Evolutionary conservation across 2,888 invertebrate species (phyloP).

Genomic region (Drosophila tripunctata): DNA sequence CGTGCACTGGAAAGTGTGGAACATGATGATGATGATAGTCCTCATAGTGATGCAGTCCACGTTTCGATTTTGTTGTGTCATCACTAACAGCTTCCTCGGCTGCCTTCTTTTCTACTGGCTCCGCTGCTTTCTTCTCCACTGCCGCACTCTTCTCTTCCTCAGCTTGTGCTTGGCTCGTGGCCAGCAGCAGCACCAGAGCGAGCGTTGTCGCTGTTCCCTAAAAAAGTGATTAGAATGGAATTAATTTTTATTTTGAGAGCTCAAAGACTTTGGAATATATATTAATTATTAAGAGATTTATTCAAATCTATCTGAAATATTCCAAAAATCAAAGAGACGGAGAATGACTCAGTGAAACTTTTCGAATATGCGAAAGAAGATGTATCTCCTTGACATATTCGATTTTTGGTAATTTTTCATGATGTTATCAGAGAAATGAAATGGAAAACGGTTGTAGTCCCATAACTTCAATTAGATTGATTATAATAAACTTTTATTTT

Average conservation of each 20-base stretch:
- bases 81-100: slow-evolving; percentile 84
- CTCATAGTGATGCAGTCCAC: slow-evolving; percentile 87
- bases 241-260: background rate
- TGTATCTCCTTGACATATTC: too few species aligned
- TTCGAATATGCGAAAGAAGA: too few species aligned
- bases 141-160: slow-evolving; percentile 86
- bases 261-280: too few species aligned
- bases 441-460: too few species aligned
- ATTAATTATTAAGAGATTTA: too few species aligned
- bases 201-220: slow-evolving; percentile 84
- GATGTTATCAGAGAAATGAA: too few species aligned
- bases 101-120: slow-evolving; percentile 74
- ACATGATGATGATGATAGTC: slow-evolving; percentile 82
- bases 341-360: too few species aligned
- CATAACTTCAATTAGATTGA: too few species aligned
- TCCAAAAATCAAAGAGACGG: too few species aligned
- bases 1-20: slow-evolving; percentile 82
- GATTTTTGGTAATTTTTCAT: too few species aligned
- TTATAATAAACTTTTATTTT: background rate
- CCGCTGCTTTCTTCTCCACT: slow-evolving; percentile 84
- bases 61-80: slow-evolving; percentile 89
- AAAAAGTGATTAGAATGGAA: background rate
- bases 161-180: slow-evolving; percentile 83
- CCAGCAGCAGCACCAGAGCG: slow-evolving; percentile 86
- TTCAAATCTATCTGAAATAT: too few species aligned